Evolutionary conservation across 1,140 invertebrate genomes (phyloP), one percentile per base, ranked within the genome.

Genomic region (Matsumurasca onukii): DNA sequence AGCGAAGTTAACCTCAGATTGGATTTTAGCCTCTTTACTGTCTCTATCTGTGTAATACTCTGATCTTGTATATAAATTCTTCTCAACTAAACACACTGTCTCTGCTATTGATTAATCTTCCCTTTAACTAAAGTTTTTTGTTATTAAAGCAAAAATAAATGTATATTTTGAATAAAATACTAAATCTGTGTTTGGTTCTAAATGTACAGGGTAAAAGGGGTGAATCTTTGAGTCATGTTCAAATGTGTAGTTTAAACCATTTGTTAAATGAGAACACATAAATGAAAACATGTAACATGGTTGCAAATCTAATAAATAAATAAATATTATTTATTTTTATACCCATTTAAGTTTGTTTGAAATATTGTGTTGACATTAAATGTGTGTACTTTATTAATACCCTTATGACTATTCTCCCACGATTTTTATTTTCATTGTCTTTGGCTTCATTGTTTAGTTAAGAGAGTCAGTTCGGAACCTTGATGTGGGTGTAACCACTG

Each of bases 301-400:
- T 59, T 59, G 24, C 55, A 27, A 59, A 59, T 59, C 55, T 59
- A 59, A 59, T 22, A 59, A 59, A 59, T 59, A 59, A 59, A 59
- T 59, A 59, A 59, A 59, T 59, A 59, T 59, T 59, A 59, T 59
- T 59, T 59, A 59, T 59, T 59, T 59, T 59, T 59, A 59, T 59
- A 59, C 55, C 55, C 55, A 27, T 59, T 59, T 59, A 22, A 27
- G 15, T 13, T 59, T 25, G 3, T 22, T 27, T 59, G 12, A 22
- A n/a, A 5, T 25, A 13, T 59, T 59, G 25, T 59, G 22, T 59
- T 59, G n/a, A 59, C 55, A 59, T 59, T 59, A 59, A 59, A 27
- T n/a, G 5, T 22, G 12, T 59, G 55, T 59, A 27, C 30, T 27
- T 59, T 59, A 39, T 39, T 39, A 17, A 39, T n/a, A n/a, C n/a